These are phyloP conservation scores for Caenorhabditis panamensis DNA, from an alignment of 2,888 invertebrate species.

Conservation along the genomic window DNA sequence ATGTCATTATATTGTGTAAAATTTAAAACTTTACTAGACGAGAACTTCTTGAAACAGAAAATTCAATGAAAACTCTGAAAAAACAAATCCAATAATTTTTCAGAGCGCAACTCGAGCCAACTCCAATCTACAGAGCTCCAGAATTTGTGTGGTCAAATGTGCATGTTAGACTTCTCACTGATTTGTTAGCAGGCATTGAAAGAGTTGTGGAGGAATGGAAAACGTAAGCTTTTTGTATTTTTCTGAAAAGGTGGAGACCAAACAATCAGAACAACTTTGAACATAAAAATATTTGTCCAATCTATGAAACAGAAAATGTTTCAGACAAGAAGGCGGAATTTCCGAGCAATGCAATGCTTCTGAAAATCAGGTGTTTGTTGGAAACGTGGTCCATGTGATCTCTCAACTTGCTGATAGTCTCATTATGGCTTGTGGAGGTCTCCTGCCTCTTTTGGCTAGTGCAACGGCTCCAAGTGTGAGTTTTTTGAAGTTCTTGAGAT, in stretches of 20 bases:
- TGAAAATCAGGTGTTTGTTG: conserved; percentile 89
- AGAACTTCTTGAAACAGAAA: too few relatives aligned
- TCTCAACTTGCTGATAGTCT: conserved; percentile 98
- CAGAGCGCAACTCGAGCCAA: conserved; percentile 84
- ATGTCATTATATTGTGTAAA: too few relatives aligned
- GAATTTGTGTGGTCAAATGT: conserved; percentile 99
- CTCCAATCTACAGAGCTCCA: conserved; percentile 97
- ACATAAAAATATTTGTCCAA: conserved; percentile 3
- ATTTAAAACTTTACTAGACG: too few relatives aligned
- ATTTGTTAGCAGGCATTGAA: conserved; percentile 96
- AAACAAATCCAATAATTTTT: background rate
- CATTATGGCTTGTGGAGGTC: conserved; percentile 90
- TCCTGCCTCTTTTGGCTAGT: conserved; percentile 95
- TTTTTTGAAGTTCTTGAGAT: too few relatives aligned
- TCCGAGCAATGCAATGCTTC: conserved; percentile 55
- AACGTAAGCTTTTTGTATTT: conserved; percentile 17
- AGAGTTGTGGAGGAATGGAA: conserved; percentile 95
- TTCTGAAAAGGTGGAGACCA: background rate
- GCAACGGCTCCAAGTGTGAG: conserved; percentile 97
- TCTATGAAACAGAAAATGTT: too few relatives aligned
- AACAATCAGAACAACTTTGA: too few relatives aligned
- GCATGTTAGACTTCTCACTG: conserved; percentile 95
- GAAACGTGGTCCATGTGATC: conserved; percentile 98
- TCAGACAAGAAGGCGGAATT: conserved; percentile 42
- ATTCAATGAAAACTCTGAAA: too few relatives aligned